Evolutionary conservation across 2,888 invertebrate species (phyloP).

Genomic region (Horisme vitalbata): DNA sequence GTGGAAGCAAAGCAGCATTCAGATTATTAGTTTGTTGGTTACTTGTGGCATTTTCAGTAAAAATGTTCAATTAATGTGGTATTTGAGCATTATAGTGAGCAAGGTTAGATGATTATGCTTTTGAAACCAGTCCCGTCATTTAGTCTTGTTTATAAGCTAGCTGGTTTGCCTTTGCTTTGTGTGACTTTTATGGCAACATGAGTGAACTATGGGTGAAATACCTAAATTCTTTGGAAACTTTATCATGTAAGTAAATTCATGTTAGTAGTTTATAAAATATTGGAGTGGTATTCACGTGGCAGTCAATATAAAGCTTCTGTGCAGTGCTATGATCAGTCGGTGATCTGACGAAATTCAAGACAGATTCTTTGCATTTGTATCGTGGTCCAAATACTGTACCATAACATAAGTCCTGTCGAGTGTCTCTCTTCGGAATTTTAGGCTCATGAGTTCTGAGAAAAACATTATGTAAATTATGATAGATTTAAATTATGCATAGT

Average conservation of each 20-base stretch:
- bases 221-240: not conserved
- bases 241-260: not conserved
- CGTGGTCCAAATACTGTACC: constrained; percentile 9
- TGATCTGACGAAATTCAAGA: not conserved
- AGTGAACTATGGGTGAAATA: too few species aligned
- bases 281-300: constrained; percentile 8
- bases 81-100: too few species aligned
- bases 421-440: constrained; percentile 15
- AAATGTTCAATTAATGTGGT: too few species aligned
- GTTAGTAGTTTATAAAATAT: not conserved
- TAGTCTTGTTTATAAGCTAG: too few species aligned
- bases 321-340: constrained; percentile 6
- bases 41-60: too few species aligned
- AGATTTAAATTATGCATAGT: too few species aligned
- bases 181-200: not conserved
- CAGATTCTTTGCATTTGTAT: constrained; percentile 5
- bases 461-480: not conserved
- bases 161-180: too few species aligned
- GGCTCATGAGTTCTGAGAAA: constrained; percentile 6
- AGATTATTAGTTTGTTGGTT: not conserved
- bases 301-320: constrained; percentile 19
- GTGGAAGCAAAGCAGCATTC: not conserved
- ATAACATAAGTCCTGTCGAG: constrained; percentile 1
- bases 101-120: too few species aligned
- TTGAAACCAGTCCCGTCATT: too few species aligned